Evolutionary conservation across 2,888 invertebrate species (phyloP).

Genomic region (Cylindroiulus punctatus): DNA sequence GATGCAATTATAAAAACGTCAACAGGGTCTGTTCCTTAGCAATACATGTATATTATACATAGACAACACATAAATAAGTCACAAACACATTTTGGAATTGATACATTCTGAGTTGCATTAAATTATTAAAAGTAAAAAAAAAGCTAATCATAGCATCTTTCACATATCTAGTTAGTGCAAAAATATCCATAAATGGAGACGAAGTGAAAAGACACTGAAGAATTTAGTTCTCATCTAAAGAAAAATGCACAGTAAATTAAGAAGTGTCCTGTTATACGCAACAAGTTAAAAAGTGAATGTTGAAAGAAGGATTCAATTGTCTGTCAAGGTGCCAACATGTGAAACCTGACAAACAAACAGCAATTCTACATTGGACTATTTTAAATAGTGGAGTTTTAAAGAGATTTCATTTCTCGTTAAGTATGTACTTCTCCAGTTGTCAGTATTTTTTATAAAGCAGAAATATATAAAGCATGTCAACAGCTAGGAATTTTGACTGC

Average conservation of each 20-base stretch:
- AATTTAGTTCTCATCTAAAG: neutral
- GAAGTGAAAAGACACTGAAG: neutral
- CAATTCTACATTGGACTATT: conserved; percentile 29
- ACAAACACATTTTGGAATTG: too few species aligned
- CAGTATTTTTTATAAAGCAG: neutral
- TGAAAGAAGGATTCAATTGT: conserved; percentile 34
- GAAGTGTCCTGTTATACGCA: neutral
- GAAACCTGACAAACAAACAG: conserved; percentile 31
- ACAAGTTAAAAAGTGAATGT: neutral
- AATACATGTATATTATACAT: too few species aligned
- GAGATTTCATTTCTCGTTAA: conserved; percentile 13
- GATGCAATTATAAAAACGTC: too few species aligned
- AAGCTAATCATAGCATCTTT: neutral
- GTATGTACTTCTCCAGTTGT: conserved; percentile 16
- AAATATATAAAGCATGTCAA: conserved; percentile 30
- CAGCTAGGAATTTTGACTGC: conserved; percentile 40
- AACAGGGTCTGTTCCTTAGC: too few species aligned
- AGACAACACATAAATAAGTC: too few species aligned
- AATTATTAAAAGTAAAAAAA: too few species aligned
- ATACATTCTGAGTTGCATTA: too few species aligned
- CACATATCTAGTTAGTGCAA: neutral
- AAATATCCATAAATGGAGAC: neutral
- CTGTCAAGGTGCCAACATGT: neutral
- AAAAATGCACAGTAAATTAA: neutral
- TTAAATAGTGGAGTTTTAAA: conserved; percentile 19